These are phyloP conservation scores for Drosophila repletoides DNA, from an alignment of 1,140 invertebrate genomes.

Conservation along the genomic window DNA sequence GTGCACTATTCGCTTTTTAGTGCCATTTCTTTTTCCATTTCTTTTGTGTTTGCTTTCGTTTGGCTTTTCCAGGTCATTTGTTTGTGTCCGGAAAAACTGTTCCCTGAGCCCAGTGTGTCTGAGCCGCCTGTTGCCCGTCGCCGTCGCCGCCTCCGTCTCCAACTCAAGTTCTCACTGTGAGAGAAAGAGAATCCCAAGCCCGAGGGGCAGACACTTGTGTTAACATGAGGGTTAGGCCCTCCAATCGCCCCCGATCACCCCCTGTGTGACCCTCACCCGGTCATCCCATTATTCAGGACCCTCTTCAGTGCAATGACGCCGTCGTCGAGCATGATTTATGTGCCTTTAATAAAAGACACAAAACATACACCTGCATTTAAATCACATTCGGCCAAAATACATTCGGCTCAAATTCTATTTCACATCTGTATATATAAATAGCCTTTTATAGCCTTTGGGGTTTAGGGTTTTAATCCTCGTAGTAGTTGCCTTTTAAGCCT, in stretches of 20 bases:
- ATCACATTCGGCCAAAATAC: neutral
- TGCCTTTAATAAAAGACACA: slow-evolving; percentile 49
- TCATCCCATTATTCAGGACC: slow-evolving; percentile 17
- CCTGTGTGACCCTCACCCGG: neutral
- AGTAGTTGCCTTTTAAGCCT: too few species aligned
- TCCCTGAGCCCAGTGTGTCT: slow-evolving; percentile 17
- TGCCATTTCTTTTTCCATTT: slow-evolving; percentile 41
- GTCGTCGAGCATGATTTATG: slow-evolving; percentile 68
- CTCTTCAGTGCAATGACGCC: slow-evolving; percentile 59
- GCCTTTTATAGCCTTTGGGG: too few species aligned
- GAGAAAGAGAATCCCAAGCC: slow-evolving; percentile 51
- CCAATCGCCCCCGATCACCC: slow-evolving; percentile 9
- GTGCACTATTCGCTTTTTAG: slow-evolving; percentile 32
- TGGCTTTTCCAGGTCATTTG: slow-evolving; percentile 77
- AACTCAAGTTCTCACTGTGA: too few species aligned
- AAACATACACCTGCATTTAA: slow-evolving; percentile 46
- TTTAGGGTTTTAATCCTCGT: too few species aligned
- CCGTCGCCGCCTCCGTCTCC: slow-evolving; percentile 9
- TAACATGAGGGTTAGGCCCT: slow-evolving; percentile 37
- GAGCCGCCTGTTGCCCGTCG: slow-evolving; percentile 3
- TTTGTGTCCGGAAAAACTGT: slow-evolving; percentile 62
- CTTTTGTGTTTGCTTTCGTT: slow-evolving; percentile 62
- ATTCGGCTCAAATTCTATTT: slow-evolving; percentile 15
- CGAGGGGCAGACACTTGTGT: slow-evolving; percentile 61
- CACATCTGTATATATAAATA: too few species aligned